Evolutionary conservation across 2,797 vertebrate species (phyloP).

Genomic region (Linurgus olivaceus): DNA sequence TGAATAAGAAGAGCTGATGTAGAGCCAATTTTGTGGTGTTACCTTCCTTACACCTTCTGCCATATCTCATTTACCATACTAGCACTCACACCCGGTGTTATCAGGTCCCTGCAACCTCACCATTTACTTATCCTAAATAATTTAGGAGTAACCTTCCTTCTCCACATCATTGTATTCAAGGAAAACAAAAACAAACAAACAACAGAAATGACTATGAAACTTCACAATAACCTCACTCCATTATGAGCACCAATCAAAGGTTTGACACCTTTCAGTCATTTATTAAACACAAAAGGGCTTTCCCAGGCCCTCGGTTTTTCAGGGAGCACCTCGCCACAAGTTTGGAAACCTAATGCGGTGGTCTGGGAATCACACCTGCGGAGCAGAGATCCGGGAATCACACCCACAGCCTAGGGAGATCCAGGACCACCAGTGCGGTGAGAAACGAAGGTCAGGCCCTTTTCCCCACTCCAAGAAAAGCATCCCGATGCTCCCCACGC

Average conservation of each 20-base stretch:
- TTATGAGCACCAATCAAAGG: fast-evolving
- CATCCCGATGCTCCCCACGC: fast-evolving
- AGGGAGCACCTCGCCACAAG: fast-evolving
- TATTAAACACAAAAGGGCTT: background rate
- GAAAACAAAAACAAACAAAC: too few relatives aligned
- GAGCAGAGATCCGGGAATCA: fast-evolving
- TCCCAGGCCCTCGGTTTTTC: background rate
- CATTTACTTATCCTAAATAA: background rate
- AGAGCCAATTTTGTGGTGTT: background rate
- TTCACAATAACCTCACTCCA: background rate
- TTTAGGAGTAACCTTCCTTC: background rate
- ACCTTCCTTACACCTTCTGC: background rate
- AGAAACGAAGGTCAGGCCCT: background rate
- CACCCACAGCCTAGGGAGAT: fast-evolving
- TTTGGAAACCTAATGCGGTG: fast-evolving
- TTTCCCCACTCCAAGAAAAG: fast-evolving
- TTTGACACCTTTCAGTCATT: background rate
- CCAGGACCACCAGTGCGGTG: fast-evolving
- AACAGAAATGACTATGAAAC: background rate
- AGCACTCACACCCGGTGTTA: background rate
- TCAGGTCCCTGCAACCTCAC: background rate
- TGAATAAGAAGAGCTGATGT: background rate
- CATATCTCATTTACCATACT: background rate
- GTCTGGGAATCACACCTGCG: fast-evolving
- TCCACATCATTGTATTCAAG: fast-evolving